Base-by-base conservation (phyloP, 2,888 invertebrate species). In the Lasioglossum lativentre region DNA sequence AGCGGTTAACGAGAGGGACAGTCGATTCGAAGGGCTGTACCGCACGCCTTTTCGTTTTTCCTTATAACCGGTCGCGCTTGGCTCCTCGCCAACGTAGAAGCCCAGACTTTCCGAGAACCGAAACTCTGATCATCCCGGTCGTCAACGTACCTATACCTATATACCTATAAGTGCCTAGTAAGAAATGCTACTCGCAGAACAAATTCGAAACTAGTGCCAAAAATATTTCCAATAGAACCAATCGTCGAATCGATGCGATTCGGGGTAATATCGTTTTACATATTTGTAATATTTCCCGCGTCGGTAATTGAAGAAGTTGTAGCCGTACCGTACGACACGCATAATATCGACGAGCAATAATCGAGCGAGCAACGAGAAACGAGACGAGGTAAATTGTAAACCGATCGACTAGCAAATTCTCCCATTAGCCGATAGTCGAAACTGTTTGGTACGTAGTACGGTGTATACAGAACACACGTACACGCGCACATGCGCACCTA, bases 21-120 rank as follows among this genome's bases (percentile, higher is more conserved):
- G 85, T 83, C 82, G 73, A 89, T 82, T 80, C 66, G 59, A 79
- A 74, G 76, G 80, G 81, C 82, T 75, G 83, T 79, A 90, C 84
- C 85, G 83, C 88, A 79, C 89, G 83, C 85, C 91, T 81, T 92
- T 93, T 90, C 92, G 90, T 93, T 94, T 91, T 92, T 92, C 90
- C 90, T 87, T 87, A 85, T 86, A 87, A 84, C 91, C 93, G 89
- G 91, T 92, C 90, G 93, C 93, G 90, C 91, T 85, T 91, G 92
- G 92, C 92, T 86, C 87, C 80, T 77, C 86, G 91, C 93, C 91
- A 92, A 82, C 81, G 76, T 73, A 82, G 77, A 80, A 56, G 78
- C 74, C 82, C 80, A 75, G 85, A 40, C 78, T 73, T 74, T 42
- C 40, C 74, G 68, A 73, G 72, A 84, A 87, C 87, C 84, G 82